These are phyloP conservation scores for Drosophila pallidifrons DNA, from an alignment of 1,140 invertebrate genomes.

Conservation along the genomic window DNA sequence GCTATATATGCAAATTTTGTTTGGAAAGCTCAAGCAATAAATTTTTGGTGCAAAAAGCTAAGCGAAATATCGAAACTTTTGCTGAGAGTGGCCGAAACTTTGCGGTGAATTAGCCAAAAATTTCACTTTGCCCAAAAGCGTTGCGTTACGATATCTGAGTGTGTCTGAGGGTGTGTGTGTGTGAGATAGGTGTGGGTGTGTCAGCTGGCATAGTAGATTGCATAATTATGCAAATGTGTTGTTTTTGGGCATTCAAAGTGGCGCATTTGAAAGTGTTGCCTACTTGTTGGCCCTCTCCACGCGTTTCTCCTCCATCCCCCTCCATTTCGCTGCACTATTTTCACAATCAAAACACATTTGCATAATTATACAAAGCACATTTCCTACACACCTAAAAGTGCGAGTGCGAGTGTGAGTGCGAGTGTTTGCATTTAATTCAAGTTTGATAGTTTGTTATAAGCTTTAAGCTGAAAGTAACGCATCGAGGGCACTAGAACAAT, in stretches of 20 bases:
- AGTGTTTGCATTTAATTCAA: slow-evolving; percentile 67
- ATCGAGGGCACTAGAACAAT: slow-evolving; percentile 50
- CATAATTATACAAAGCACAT: slow-evolving; percentile 71
- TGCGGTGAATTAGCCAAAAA: slow-evolving; percentile 71
- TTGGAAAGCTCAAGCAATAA: slow-evolving; percentile 50
- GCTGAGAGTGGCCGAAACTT: slow-evolving; percentile 52
- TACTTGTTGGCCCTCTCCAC: slow-evolving; percentile 60
- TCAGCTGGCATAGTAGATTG: slow-evolving; percentile 65
- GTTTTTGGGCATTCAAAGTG: slow-evolving; percentile 68
- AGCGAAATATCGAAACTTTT: slow-evolving; percentile 60
- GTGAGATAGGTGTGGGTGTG: slow-evolving; percentile 41
- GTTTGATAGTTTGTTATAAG: slow-evolving; percentile 79
- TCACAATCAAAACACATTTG: slow-evolving; percentile 80
- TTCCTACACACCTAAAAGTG: slow-evolving; percentile 20
- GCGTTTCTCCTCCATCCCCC: background rate
- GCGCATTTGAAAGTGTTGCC: slow-evolving; percentile 74
- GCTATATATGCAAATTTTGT: slow-evolving; percentile 46
- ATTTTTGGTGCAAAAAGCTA: slow-evolving; percentile 49
- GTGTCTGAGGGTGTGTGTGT: slow-evolving; percentile 15
- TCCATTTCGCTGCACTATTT: slow-evolving; percentile 51
- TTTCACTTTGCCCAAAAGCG: slow-evolving; percentile 35
- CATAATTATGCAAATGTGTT: slow-evolving; percentile 80
- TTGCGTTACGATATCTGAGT: background rate
- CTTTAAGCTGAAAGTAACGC: slow-evolving; percentile 53
- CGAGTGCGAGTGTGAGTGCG: slow-evolving; percentile 13